Conservation (phyloP, 2,797 vertebrate genomes). For the Menidia menidia region DNA sequence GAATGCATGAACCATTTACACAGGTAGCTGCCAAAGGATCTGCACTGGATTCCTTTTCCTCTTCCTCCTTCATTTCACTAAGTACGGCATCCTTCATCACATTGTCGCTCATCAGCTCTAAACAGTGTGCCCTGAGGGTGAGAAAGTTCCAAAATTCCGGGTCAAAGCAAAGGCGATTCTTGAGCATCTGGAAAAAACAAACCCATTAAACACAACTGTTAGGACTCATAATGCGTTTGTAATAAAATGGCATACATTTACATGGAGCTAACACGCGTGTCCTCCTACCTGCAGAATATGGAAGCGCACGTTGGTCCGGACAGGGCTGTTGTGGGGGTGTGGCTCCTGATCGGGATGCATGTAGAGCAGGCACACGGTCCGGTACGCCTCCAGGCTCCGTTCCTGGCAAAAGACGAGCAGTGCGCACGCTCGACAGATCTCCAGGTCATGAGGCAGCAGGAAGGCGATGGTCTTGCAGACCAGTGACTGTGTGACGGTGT, state of each 20-base stretch:
- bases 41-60: slow-evolving; percentile 68
- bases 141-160: slow-evolving; percentile 98
- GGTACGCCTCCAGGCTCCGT: slow-evolving; percentile 92
- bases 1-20: slow-evolving; percentile 40
- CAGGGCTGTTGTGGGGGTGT: slow-evolving; percentile 87
- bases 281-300: slow-evolving; percentile 80
- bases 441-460: slow-evolving; percentile 94
- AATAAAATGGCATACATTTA: not conserved
- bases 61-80: slow-evolving; percentile 85
- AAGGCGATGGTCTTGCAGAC: slow-evolving; percentile 96
- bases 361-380: slow-evolving; percentile 91
- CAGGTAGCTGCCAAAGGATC: slow-evolving; percentile 61
- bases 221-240: not conserved
- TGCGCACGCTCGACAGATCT: slow-evolving; percentile 94
- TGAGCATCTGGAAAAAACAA: slow-evolving; percentile 88
- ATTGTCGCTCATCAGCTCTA: slow-evolving; percentile 90
- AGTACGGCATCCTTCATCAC: slow-evolving; percentile 81
- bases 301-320: slow-evolving; percentile 93
- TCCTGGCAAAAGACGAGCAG: slow-evolving; percentile 95
- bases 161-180: slow-evolving; percentile 94
- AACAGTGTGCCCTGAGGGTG: slow-evolving; percentile 93
- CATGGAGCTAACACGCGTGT: not conserved
- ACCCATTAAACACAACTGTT: not conserved
- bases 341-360: slow-evolving; percentile 94
- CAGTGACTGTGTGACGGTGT: slow-evolving; percentile 88